phyloP scores from a whole-genome alignment of 2,113 vertebrate genomes.

The Tauraco erythrolophus region DNA sequence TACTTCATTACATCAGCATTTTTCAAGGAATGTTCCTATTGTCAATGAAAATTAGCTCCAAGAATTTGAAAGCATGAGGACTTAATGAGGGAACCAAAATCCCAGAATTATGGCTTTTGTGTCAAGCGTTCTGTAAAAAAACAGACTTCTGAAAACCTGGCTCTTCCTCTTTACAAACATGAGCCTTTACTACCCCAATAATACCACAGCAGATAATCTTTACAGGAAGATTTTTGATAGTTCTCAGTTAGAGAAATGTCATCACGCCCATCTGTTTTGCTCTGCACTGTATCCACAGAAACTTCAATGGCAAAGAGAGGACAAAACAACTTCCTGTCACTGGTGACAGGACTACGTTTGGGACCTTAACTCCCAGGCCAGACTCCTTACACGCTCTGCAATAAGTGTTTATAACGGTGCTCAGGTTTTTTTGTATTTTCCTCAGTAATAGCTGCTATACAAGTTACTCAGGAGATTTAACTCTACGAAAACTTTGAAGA shows the following conservation, averaged over 20 bases:
- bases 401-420: neutral
- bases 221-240: neutral
- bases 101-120: constrained; percentile 13
- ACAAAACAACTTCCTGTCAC: neutral
- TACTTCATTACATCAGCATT: constrained; percentile 71
- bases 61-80: constrained; percentile 51
- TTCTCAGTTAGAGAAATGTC: constrained; percentile 12
- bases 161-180: constrained; percentile 5
- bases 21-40: constrained; percentile 70
- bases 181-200: neutral
- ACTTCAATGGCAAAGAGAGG: neutral
- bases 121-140: constrained; percentile 35
- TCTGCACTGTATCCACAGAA: neutral
- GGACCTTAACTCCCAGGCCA: neutral
- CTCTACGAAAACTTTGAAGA: neutral
- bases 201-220: constrained; percentile 9
- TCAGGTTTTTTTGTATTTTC: neutral
- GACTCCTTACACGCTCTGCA: rapidly evolving
- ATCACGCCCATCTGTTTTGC: neutral
- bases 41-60: constrained; percentile 66
- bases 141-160: constrained; percentile 4
- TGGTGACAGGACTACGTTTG: neutral
- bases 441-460: neutral
- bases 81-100: constrained; percentile 29
- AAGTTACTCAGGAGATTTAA: neutral